phyloP scores from a whole-genome alignment of 2,888 invertebrate genomes.

The Stenchaetothrips biformis region DNA sequence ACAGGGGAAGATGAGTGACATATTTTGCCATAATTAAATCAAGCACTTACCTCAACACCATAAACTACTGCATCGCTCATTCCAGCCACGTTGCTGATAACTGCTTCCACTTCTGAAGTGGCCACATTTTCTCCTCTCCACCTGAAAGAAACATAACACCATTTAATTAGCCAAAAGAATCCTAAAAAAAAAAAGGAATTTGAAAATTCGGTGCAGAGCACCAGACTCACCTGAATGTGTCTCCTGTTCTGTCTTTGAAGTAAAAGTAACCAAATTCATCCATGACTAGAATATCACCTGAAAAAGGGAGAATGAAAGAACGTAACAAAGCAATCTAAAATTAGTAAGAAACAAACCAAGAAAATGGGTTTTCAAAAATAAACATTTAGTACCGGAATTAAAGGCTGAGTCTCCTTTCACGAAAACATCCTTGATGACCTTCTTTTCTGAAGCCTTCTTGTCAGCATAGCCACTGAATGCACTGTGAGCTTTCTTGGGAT shows the following conservation, averaged over 20 bases:
- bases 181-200: constrained; percentile 10
- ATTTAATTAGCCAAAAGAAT: not conserved
- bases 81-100: constrained; percentile 51
- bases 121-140: constrained; percentile 63
- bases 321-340: not conserved
- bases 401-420: constrained; percentile 82
- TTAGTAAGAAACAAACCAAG: not conserved
- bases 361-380: not conserved
- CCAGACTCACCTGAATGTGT: constrained; percentile 42
- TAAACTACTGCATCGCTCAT: constrained; percentile 57
- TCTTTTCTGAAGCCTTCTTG: constrained; percentile 74
- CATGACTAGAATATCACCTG: constrained; percentile 54
- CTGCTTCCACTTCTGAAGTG: constrained; percentile 59
- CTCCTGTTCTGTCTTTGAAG: constrained; percentile 53
- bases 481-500: constrained; percentile 57
- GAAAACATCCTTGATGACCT: constrained; percentile 77
- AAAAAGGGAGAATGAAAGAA: constrained; percentile 26
- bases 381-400: constrained; percentile 57
- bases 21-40: not conserved
- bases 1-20: not conserved
- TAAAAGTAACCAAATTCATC: constrained; percentile 58
- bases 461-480: constrained; percentile 69
- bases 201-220: not conserved
- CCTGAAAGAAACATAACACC: constrained; percentile 39
- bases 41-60: constrained; percentile 52